These are phyloP conservation scores for Aplysia californica DNA, from an alignment of 1,140 invertebrate species.

Conservation along the genomic window DNA sequence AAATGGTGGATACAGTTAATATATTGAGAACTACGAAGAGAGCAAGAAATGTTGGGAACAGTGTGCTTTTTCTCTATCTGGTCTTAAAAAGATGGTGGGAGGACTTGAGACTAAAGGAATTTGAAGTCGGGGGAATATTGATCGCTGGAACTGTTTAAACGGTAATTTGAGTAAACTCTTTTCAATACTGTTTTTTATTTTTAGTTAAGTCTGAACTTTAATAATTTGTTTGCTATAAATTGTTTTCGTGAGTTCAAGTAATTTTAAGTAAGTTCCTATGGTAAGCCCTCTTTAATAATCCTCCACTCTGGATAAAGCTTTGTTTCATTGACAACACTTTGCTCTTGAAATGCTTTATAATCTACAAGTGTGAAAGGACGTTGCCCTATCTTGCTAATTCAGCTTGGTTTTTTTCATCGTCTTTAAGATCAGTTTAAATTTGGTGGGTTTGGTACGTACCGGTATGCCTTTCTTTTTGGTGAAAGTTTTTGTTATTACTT, in stretches of 20 bases:
- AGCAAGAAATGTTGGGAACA: background rate
- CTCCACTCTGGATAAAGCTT: too few relatives aligned
- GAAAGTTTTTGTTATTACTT: conserved; percentile 46
- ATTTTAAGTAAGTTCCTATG: too few relatives aligned
- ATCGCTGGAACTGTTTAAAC: too few relatives aligned
- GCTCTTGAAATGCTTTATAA: background rate
- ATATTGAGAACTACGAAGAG: background rate
- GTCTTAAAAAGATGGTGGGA: background rate
- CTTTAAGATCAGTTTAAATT: background rate
- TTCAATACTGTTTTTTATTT: too few relatives aligned
- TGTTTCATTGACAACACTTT: too few relatives aligned
- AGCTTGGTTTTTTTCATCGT: background rate
- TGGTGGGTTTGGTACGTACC: conserved; percentile 50
- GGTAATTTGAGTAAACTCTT: too few relatives aligned
- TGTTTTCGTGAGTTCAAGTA: too few relatives aligned
- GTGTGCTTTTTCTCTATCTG: background rate
- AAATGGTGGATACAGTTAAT: background rate
- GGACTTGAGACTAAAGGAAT: background rate
- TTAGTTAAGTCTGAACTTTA: too few relatives aligned
- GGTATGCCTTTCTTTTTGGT: conserved; percentile 53
- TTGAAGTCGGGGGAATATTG: too few relatives aligned
- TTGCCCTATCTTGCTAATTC: too few relatives aligned
- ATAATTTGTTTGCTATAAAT: too few relatives aligned
- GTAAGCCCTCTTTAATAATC: too few relatives aligned
- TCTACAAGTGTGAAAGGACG: background rate